Conservation (phyloP, 2,888 invertebrate species). For the Hemistola chrysoprasaria region DNA sequence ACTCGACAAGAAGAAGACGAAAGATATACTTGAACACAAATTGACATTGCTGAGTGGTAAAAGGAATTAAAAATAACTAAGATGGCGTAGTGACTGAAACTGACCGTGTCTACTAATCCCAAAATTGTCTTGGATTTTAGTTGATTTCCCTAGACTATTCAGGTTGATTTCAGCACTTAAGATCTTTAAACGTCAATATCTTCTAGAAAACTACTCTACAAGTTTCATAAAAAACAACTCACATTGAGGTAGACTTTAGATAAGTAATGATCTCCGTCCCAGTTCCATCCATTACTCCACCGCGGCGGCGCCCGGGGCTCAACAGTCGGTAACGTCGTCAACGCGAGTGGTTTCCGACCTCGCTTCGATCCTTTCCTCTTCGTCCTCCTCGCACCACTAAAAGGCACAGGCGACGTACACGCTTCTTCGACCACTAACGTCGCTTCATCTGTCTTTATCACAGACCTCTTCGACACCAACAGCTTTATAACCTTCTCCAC, state of each 20-base stretch:
- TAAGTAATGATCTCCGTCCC: constrained; percentile 92
- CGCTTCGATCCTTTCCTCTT: constrained; percentile 42
- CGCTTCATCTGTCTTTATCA: constrained; percentile 68
- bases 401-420: constrained; percentile 48
- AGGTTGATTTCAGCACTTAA: too few species aligned
- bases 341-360: constrained; percentile 20
- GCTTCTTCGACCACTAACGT: constrained; percentile 63
- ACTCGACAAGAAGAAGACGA: too few species aligned
- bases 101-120: too few species aligned
- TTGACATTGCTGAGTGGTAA: too few species aligned
- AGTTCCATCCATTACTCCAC: constrained; percentile 97
- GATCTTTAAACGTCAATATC: too few species aligned
- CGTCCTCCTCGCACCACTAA: constrained; percentile 27
- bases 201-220: too few species aligned
- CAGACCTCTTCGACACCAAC: constrained; percentile 67
- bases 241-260: constrained; percentile 94
- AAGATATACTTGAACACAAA: too few species aligned
- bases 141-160: too few species aligned
- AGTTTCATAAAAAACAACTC: too few species aligned
- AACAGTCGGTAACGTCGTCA: constrained; percentile 37
- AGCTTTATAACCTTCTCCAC: constrained; percentile 72
- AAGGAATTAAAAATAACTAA: too few species aligned
- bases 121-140: too few species aligned
- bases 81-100: too few species aligned
- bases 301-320: constrained; percentile 58